These are phyloP conservation scores for Acanthisitta chloris DNA, from an alignment of 2,113 vertebrate species.

Conservation along the genomic window DNA sequence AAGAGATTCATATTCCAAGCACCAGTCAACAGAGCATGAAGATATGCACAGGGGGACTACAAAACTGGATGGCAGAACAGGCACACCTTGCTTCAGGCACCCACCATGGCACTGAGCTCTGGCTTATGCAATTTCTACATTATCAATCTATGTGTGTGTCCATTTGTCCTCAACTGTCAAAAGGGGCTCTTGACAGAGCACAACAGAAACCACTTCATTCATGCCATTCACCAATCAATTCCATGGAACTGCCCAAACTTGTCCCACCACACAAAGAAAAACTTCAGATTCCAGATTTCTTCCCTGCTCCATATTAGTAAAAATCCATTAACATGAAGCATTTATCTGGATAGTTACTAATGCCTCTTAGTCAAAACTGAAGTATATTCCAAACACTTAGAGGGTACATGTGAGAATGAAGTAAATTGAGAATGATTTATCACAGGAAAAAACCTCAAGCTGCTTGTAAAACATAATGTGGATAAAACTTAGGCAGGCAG, in stretches of 20 bases:
- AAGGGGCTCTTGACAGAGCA: not conserved
- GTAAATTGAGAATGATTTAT: not conserved
- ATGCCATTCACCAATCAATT: not conserved
- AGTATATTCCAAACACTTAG: not conserved
- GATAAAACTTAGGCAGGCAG: not conserved
- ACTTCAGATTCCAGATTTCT: not conserved
- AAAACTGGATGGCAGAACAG: not conserved
- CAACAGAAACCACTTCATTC: rapidly evolving
- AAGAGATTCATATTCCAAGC: not conserved
- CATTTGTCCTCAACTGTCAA: not conserved
- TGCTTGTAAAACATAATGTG: not conserved
- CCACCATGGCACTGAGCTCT: not conserved
- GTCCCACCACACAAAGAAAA: not conserved
- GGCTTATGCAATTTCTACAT: not conserved
- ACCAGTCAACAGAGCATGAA: not conserved
- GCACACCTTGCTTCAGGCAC: not conserved
- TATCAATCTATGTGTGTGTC: not conserved
- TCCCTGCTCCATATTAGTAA: not conserved
- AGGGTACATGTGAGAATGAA: not conserved
- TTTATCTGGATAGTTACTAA: not conserved
- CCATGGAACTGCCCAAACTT: not conserved
- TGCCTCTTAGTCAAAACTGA: not conserved
- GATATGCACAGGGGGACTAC: not conserved
- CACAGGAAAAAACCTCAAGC: not conserved
- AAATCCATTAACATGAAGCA: not conserved